Base-by-base conservation (phyloP, 2,888 invertebrate species). In the Noctua janthina region DNA sequence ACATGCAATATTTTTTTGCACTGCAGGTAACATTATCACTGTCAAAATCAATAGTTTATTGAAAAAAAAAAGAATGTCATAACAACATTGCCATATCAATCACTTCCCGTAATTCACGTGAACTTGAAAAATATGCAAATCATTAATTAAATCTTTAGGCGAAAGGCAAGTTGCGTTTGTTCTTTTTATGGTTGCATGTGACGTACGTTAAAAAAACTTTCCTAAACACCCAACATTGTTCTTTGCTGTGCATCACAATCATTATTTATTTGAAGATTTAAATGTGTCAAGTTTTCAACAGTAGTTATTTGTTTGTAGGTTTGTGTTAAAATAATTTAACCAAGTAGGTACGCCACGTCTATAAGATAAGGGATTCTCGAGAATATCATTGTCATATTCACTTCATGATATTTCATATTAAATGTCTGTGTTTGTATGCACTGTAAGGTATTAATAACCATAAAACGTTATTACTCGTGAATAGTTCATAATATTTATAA, bases 21-120 rank as follows among this genome's bases (percentile, higher is more conserved):
- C 5, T 69, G 43, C 72, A 74, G 82, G 76, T 74, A 73, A 88
- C 83, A 82, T 49, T 29, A 6, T 13, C 23, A 46, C 43, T 83
- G 83, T 70, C 86, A 88, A 83, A 88, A 90, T 88, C 90, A 81
- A 90, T 90, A 82, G 0, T 0, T 29, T 23, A 5, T 15, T 51
- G 29, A 11, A 35, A 78, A 85, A 64, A 86, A 78, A 76, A 74
- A 70, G 13, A 54, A 74, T 43, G 62, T 76, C 64, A 69, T n/a
- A 78, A 49, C 39, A 64, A 73, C 43, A 78, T 87, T 87, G 87
- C 87, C 89, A 87, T 70, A 74, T 13, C 7, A 51, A 56, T 68
- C 56, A 66, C 46, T 74, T 74, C 74, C 87, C 76, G 8, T 69
- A 64, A 43, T 81, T 78, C 49, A 3, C 20, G 82, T 62, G 29